Base-by-base conservation (phyloP, 2,797 vertebrate genomes). In the Parotocinclus haroldoi region DNA sequence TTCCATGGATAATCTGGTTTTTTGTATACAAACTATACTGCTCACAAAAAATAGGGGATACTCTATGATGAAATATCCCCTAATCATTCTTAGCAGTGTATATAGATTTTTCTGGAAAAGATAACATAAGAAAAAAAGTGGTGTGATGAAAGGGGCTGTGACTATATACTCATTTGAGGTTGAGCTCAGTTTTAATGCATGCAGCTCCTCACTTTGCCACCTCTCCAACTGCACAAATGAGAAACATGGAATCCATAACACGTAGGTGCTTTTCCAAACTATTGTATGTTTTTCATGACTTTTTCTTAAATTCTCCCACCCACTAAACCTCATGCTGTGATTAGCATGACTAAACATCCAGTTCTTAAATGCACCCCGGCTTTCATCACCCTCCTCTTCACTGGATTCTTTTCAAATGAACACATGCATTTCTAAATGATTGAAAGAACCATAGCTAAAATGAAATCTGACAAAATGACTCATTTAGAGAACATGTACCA, bases 381-480 rank as follows among this genome's bases (percentile, higher is more conserved):
- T 78, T 85, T 81, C 76, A 51, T 81, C 73, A 82, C 77, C 78
- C 67, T 76, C 49, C 54, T 63, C 71, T 72, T 54, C n/a, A 66
- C 62, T 63, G 48, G 53, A 68, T 69, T 69, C 69, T 62, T 74
- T 81, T 83, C 74, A 81, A 58, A 72, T 75, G 74, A 78, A 76
- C 64, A 73, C 78, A 76, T 78, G 76, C 79, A 78, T 76, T 58
- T 84, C 69, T 74, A 81, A 78, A 78, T 17, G 58, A 36, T 11
- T 16, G 6, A 19, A 52, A 50, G 68, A 68, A 44, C 12, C 7
- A 78, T 79, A 83, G 78, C 52, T 78, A 80, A 85, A 88, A 88
- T 82, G 81, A 87, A 86, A 86, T 82, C 78, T 83, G 80, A 84
- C 86, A 81, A 85, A 77, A 82, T 83, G 83, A 87, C 84, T 84